Conservation (phyloP, 1,140 invertebrate species). For the Samia ricini region DNA sequence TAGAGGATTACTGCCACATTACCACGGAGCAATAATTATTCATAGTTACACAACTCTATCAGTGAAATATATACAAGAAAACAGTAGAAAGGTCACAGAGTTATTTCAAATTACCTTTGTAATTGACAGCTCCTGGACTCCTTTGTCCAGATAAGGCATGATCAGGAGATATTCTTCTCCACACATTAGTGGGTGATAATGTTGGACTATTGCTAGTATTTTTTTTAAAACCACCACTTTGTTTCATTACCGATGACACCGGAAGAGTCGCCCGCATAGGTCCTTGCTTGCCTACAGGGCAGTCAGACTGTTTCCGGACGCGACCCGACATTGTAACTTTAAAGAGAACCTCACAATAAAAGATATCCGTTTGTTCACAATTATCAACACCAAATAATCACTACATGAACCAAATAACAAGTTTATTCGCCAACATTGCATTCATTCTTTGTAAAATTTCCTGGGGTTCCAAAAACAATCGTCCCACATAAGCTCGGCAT, state of each 20-base stretch:
- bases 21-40: too few relatives aligned
- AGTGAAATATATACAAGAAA: neutral
- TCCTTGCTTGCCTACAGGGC: slow-evolving; percentile 82
- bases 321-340: slow-evolving; percentile 79
- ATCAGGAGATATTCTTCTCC: slow-evolving; percentile 83
- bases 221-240: slow-evolving; percentile 79
- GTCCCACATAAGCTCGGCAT: slow-evolving; percentile 27
- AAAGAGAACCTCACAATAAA: slow-evolving; percentile 29
- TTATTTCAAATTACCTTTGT: slow-evolving; percentile 79
- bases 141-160: slow-evolving; percentile 83
- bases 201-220: slow-evolving; percentile 82
- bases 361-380: slow-evolving; percentile 25
- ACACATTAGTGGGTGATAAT: slow-evolving; percentile 80
- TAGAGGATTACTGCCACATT: too few relatives aligned
- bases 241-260: slow-evolving; percentile 83
- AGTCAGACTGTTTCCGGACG: slow-evolving; percentile 83
- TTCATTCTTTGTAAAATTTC: slow-evolving; percentile 66
- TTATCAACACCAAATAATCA: slow-evolving; percentile 39
- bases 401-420: slow-evolving; percentile 52
- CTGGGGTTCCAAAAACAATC: slow-evolving; percentile 48
- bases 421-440: slow-evolving; percentile 57
- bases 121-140: slow-evolving; percentile 84
- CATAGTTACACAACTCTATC: too few relatives aligned
- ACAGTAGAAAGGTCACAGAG: neutral
- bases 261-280: slow-evolving; percentile 86